Evolutionary conservation across 1,140 invertebrate species (phyloP), one percentile per base, ranked within the genome.

Genomic region (Periplaneta americana): DNA sequence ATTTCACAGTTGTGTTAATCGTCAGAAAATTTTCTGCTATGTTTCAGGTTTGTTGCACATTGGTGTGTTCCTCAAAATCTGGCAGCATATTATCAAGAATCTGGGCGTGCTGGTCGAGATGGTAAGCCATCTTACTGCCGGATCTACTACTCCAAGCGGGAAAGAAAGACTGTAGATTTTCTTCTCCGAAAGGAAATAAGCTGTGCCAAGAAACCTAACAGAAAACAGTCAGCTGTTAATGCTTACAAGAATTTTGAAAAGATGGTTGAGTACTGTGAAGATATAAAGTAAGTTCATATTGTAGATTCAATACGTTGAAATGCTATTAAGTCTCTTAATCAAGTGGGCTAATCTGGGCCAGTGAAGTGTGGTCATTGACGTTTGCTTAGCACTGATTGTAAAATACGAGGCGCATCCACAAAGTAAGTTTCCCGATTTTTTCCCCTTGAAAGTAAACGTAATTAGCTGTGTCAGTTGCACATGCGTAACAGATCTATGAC

Each of bases 61-160:
- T 99, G 97, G 97, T 96, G 95, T 79, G 90, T 96, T n/a, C 94
- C 96, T 1, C 95, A 97, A 85, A 96, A 95, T 82, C 87, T 92
- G 81, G 88, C 91, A n/a, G 89, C 87, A 0, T 91, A 92, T 85
- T 92, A 92, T 83, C 91, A 92, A 86, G 91, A 94, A 85, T 92
- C 91, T 18, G 93, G 93, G 9, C 84, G 93, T 81, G 93, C 92
- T 76, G 93, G 93, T 6, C 87, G 93, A 84, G 93, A 94, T 88
- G 93, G 93, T 2, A 86, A 88, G 79, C 88, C 86, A 28, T 88
- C 92, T 0, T 87, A 86, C 82, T 94, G 93, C 85, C 84, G 93
- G 75, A 89, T 94, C 35, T 94, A 94, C 84, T 96, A 97, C 87
- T 94, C 93, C n/a, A 90, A 91, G 80, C 89, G 91, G 75, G 95